Percentiles rank a stretch among this genome's conserved stretches.
Conservation (phyloP, 2,113 vertebrate species). For the Megatriorchis doriae region DNA sequence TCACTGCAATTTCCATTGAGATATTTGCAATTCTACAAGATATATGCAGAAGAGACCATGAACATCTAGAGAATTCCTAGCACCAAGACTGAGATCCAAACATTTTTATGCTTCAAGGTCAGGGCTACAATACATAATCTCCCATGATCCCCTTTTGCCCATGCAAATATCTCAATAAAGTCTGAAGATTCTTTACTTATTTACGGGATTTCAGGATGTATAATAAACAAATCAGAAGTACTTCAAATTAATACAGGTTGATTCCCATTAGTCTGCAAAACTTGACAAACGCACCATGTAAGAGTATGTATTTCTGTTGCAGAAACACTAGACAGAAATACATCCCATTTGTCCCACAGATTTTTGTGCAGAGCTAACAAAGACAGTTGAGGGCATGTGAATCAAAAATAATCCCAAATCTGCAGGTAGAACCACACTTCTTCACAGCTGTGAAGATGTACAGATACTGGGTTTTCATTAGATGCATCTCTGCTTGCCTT, state of each 20-base stretch:
- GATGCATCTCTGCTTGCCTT: not conserved
- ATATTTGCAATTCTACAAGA: constrained; percentile 86
- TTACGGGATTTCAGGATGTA: not conserved
- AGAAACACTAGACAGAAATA: not conserved
- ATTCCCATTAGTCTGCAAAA: not conserved
- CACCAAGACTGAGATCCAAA: not conserved
- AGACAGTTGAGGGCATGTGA: not conserved
- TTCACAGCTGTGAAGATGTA: not conserved
- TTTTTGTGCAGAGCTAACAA: not conserved
- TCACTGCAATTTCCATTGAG: constrained; percentile 83
- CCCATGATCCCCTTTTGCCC: not conserved
- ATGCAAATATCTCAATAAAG: not conserved
- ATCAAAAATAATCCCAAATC: not conserved
- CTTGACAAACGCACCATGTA: not conserved
- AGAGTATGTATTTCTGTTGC: not conserved
- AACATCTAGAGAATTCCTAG: not conserved
- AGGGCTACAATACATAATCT: not conserved
- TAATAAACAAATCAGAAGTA: not conserved
- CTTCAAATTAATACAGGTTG: not conserved
- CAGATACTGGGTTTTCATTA: not conserved
- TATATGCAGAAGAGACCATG: not conserved
- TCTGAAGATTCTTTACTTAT: not conserved
- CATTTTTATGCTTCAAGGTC: not conserved
- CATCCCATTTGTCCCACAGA: not conserved
- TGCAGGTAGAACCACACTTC: not conserved